phyloP scores from a whole-genome alignment of 2,797 vertebrate genomes.

The Falco columbarius region DNA sequence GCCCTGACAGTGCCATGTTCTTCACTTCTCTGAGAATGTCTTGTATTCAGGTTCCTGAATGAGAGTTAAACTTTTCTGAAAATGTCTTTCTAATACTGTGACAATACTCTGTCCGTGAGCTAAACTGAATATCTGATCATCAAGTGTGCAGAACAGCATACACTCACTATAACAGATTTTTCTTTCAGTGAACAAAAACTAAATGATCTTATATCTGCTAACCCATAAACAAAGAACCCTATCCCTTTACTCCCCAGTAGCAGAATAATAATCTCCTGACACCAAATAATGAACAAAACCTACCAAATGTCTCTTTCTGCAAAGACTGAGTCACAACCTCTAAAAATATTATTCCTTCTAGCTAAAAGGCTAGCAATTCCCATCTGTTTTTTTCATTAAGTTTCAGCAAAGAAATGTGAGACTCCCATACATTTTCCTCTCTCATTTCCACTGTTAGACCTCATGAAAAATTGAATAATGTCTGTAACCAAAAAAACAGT shows the following conservation, averaged over 20 bases:
- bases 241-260: not conserved
- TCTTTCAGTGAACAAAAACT: not conserved
- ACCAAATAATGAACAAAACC: not conserved
- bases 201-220: not conserved
- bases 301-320: not conserved
- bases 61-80: not conserved
- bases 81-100: not conserved
- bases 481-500: not conserved
- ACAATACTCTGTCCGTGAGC: not conserved
- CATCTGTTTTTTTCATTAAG: conserved; percentile 46
- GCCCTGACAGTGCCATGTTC: not conserved
- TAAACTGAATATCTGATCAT: not conserved
- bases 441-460: conserved; percentile 7
- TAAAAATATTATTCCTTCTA: conserved; percentile 40
- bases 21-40: not conserved
- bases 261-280: conserved; percentile 20
- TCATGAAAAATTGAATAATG: conserved; percentile 31
- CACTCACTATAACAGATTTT: not conserved
- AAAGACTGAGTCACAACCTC: not conserved
- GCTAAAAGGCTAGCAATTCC: not conserved
- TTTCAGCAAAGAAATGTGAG: conserved; percentile 40
- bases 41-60: not conserved
- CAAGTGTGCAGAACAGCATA: not conserved
- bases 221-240: conserved; percentile 24
- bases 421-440: conserved; percentile 15